phyloP scores from a whole-genome alignment of 2,797 vertebrate species.

The Mareca strepera region DNA sequence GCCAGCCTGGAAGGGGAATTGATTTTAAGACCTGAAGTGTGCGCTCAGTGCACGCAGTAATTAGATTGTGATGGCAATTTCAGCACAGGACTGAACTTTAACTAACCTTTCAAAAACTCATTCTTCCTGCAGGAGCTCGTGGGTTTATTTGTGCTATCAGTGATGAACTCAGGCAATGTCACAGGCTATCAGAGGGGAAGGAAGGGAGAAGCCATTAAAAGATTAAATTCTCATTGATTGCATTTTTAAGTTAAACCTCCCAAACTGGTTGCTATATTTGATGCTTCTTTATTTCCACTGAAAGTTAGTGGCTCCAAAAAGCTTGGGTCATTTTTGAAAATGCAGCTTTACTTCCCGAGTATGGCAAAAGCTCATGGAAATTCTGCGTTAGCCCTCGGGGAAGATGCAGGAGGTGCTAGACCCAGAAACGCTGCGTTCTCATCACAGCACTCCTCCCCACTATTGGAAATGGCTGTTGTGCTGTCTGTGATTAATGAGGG shows the following conservation, averaged over 20 bases:
- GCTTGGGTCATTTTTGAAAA: not conserved
- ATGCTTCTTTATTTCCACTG: not conserved
- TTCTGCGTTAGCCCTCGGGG: not conserved
- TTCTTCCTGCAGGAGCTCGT: not conserved
- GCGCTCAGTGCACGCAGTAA: not conserved
- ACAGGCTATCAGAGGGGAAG: not conserved
- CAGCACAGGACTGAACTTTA: constrained; percentile 6
- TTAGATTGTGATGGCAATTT: constrained; percentile 30
- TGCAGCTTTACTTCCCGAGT: not conserved
- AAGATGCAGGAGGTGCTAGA: not conserved
- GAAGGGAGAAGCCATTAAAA: not conserved
- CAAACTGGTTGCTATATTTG: not conserved
- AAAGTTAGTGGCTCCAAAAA: not conserved
- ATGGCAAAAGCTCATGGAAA: not conserved
- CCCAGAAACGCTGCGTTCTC: not conserved
- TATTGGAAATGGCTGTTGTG: not conserved
- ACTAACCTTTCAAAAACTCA: constrained; percentile 29
- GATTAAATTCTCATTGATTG: not conserved
- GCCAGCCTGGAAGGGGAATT: not conserved
- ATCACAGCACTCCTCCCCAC: not conserved
- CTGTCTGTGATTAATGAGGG: constrained; percentile 37
- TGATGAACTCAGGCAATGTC: rapidly evolving
- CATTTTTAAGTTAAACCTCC: constrained; percentile 13
- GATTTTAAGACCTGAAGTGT: not conserved
- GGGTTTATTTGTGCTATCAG: not conserved